Base-by-base conservation (phyloP, 2,113 vertebrate species). In the Notarius lentiginosus region DNA sequence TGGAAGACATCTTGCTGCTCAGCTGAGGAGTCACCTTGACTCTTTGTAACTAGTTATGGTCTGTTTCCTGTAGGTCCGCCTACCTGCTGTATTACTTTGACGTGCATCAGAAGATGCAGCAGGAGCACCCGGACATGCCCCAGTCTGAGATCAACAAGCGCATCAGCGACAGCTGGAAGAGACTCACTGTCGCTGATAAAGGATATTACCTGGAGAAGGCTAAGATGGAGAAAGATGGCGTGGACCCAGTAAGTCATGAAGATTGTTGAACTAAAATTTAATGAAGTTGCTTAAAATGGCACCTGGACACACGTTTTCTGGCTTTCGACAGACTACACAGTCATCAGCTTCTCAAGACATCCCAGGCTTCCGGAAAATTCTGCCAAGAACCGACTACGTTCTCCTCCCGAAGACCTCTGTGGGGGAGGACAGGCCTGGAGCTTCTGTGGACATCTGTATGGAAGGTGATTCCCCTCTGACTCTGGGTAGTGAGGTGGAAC, bases 101-200 rank as follows among this genome's bases (percentile, higher is more conserved):
- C 76, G 97, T 99, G 89, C 98, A 98, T 90, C 94, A 98, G 95
- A 96, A 96, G 89, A 96, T 99, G 83, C 98, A 99, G 88, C 96
- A 97, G 85, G 97, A 98, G 89, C 95, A 96, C 8, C 97, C 97
- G 0, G 96, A 97, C 88, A 94, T 98, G 82, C 98, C 98, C 24
- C 98, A 99, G 66, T 99, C 98, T 27, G 98, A 99, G 94, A 99
- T 99, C 93, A 99, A 99, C 94, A 99, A 99, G 93, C 96, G 97
- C 87, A 99, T 99, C 91, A 99, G 98, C 10, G 98, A 99, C 94
- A 99, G 96, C 86, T 99, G 98, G 98, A 96, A 96, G 88, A 94
- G 98, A 61, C 97, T 99, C 79, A 99, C 96, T 1, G 97, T 99
- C 68, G 96, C 97, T 2, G 98, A 99, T 89, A 99, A 97, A 92